Percentiles rank a stretch among this genome's conserved stretches.
Evolutionary conservation across 1,140 invertebrate genomes (phyloP).

Genomic region (Diachasmimorpha longicaudata): DNA sequence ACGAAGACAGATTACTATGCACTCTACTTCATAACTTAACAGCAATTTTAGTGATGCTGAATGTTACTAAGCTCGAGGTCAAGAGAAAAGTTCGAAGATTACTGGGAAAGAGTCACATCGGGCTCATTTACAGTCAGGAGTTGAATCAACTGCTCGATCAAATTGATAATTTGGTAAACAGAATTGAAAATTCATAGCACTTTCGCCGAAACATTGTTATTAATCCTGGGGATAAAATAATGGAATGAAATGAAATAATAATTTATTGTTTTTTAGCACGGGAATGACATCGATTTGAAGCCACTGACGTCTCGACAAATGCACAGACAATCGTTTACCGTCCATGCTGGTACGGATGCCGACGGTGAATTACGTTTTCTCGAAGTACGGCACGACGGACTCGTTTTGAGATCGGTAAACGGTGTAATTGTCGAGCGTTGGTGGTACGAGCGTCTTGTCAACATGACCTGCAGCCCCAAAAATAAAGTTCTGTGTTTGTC

Average conservation of each 20-base stretch:
- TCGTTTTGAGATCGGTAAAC: slow-evolving; percentile 90
- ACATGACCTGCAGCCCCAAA: slow-evolving; percentile 99
- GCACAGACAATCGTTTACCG: slow-evolving; percentile 97
- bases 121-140: slow-evolving; percentile 95
- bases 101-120: slow-evolving; percentile 98
- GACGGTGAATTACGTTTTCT: slow-evolving; percentile 93
- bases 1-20: slow-evolving; percentile 95
- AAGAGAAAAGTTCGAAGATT: slow-evolving; percentile 92
- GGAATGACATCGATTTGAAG: slow-evolving; percentile 96
- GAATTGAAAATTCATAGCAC: background rate
- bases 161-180: slow-evolving; percentile 88
- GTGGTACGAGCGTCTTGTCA: slow-evolving; percentile 99
- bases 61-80: slow-evolving; percentile 84
- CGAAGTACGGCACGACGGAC: slow-evolving; percentile 97
- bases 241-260: no score
- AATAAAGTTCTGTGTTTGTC: slow-evolving; percentile 96
- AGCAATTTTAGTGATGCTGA: slow-evolving; percentile 95
- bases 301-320: slow-evolving; percentile 89
- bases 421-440: slow-evolving; percentile 96
- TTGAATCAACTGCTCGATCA: slow-evolving; percentile 96
- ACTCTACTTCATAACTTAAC: slow-evolving; percentile 97
- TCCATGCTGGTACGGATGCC: slow-evolving; percentile 91
- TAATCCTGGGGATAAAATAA: no score
- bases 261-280: slow-evolving; percentile 70
- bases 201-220: no score